Evolutionary conservation across 2,888 invertebrate genomes (phyloP).

Genomic region (Coelopa pilipes): DNA sequence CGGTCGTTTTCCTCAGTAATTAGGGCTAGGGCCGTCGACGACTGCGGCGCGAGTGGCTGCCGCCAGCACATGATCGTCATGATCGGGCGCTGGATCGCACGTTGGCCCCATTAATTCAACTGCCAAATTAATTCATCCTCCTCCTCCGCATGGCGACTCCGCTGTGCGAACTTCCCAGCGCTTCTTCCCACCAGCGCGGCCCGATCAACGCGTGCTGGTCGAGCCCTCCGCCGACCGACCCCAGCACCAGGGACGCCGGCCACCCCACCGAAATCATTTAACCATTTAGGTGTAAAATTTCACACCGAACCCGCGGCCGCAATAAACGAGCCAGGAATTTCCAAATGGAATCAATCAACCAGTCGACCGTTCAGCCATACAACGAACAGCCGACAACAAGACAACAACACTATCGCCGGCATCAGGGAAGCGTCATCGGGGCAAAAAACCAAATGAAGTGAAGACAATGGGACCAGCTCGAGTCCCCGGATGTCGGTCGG

Average conservation of each 20-base stretch:
- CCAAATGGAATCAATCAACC: conserved; percentile 61
- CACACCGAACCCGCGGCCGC: conserved; percentile 61
- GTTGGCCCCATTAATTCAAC: no score
- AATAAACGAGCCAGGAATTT: conserved; percentile 52
- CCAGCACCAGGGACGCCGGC: neutral
- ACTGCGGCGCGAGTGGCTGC: no score
- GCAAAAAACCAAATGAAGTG: conserved; percentile 7
- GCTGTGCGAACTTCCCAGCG: no score
- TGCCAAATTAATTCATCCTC: no score
- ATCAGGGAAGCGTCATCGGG: neutral
- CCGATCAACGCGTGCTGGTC: conserved; percentile 29
- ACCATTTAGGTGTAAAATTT: conserved; percentile 66
- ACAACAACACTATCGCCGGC: conserved; percentile 43
- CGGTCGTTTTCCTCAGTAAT: no score
- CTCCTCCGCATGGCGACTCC: no score
- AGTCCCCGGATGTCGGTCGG: conserved; percentile 53
- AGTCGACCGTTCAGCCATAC: conserved; percentile 21
- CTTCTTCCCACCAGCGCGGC: no score
- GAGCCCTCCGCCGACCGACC: neutral
- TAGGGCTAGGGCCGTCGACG: no score
- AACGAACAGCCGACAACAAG: conserved; percentile 22
- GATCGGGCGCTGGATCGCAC: no score
- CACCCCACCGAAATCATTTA: conserved; percentile 56
- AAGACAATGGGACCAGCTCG: conserved; percentile 33
- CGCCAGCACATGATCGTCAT: no score